Evolutionary conservation across 2,888 invertebrate genomes (phyloP), one percentile per base, ranked within the genome.

Genomic region (Elegia similella): DNA sequence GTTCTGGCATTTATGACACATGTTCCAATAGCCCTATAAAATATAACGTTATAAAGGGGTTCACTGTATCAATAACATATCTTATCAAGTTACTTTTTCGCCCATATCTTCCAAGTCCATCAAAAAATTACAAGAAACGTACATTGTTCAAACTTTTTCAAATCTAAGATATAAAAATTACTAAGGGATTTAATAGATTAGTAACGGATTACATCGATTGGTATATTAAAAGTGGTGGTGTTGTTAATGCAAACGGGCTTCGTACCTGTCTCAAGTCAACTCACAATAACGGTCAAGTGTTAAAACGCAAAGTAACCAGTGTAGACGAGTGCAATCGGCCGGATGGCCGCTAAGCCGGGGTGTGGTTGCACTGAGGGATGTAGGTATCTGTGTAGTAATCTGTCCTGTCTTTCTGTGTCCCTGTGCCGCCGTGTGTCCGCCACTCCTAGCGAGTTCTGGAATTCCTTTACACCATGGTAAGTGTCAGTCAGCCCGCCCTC

Each of bases 391-490:
- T 92, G 91, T 92, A 92, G 92, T 92, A 92, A 92, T 92, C 92
- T 92, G 92, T 92, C 92, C 92, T 92, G 92, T 92, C 92, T 92
- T 92, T 93, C 92, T 94, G 94, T 94, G 94, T 94, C 93, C 94
- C 94, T 94, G 93, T 93, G 92, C 92, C 92, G 92, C 92, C 92
- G 92, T 92, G 91, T 94, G 94, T 94, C 92, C 93, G 93, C 93
- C 93, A 93, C 93, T 93, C 92, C 95, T 96, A 97, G 97, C 96
- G 96, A 96, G 95, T 98, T 97, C 96, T 97, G 97, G 97, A 97
- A 96, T 95, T 97, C 97, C 95, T 97, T 97, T 96, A 96, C 96
- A 95, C 97, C 97, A 95, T 96, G 97, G 97, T 98, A 97, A 97
- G 97, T 97, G 95, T 94, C 95, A 94, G 92, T 92, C 92, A 91